Conservation (phyloP, 2,797 vertebrate species). For the Mico argentatus region DNA sequence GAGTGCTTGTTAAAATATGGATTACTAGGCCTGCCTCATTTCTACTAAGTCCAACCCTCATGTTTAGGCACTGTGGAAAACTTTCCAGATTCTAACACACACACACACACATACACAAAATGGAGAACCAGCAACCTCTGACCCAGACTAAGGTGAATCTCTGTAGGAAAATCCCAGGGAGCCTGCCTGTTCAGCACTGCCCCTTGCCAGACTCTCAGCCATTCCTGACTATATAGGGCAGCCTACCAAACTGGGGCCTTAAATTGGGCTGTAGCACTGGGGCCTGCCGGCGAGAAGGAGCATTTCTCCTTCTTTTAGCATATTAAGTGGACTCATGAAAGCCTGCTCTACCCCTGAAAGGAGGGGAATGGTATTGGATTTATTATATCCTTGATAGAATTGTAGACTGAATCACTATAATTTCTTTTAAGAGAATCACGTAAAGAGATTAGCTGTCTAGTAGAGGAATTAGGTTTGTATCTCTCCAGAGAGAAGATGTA, state of each 20-base stretch:
- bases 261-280: neutral
- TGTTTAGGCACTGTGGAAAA: neutral
- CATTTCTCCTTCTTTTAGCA: neutral
- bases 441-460: slow-evolving; percentile 71
- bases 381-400: slow-evolving; percentile 44
- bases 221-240: neutral
- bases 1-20: neutral
- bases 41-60: neutral
- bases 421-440: slow-evolving; percentile 56
- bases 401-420: slow-evolving; percentile 64
- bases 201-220: neutral
- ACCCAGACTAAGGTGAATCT: neutral
- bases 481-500: slow-evolving; percentile 55
- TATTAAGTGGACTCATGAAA: neutral
- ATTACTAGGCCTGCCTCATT: neutral
- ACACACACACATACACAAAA: neutral
- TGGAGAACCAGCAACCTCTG: neutral
- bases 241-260: neutral
- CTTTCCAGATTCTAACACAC: neutral
- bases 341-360: slow-evolving; percentile 23
- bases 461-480: slow-evolving; percentile 68
- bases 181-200: neutral
- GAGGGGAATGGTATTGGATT: slow-evolving; percentile 2
- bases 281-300: neutral
- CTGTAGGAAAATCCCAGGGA: neutral